Evolutionary conservation across 2,888 invertebrate species (phyloP), one percentile per base, ranked within the genome.

Genomic region (Brachynemurus nebulosus): DNA sequence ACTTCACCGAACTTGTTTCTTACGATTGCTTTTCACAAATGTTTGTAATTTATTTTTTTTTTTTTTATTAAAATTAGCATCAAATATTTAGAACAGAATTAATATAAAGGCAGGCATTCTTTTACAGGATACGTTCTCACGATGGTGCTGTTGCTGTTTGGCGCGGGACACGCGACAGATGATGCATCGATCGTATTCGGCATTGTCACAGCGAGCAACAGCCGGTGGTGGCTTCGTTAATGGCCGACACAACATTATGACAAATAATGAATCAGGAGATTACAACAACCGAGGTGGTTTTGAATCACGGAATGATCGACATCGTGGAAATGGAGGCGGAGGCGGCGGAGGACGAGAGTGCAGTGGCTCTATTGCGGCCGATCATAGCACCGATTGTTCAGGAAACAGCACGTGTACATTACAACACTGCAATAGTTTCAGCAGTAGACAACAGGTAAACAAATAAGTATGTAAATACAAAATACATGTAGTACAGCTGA

Each of bases 51-150:
- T n/a, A n/a, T n/a, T n/a, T n/a, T n/a, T n/a, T n/a, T n/a, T n/a
- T n/a, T n/a, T n/a, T n/a, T n/a, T n/a, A n/a, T n/a, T n/a, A n/a
- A n/a, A n/a, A n/a, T n/a, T n/a, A n/a, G n/a, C n/a, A n/a, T n/a
- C n/a, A n/a, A n/a, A n/a, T n/a, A n/a, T n/a, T n/a, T 30, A 30
- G 30, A 3, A 30, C 39, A 18, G 27, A 40, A 42, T 48, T 52
- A 51, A 54, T 53, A 51, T 48, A 58, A 55, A 56, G 55, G 54
- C 54, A 62, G 63, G 57, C 57, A 48, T 55, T 62, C 56, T 58
- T 63, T 66, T 70, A 49, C 68, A 78, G 78, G 73, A 71, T 58
- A 75, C 78, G 37, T 60, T 77, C 59, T 61, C 65, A 45, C 61
- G 63, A 18, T 63, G 59, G 45, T 73, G 71, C 59, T 68, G 68